Percentiles rank a stretch among this genome's conserved stretches.
Conservation (phyloP, 2,113 vertebrate genomes). For the Corvus hawaiiensis region DNA sequence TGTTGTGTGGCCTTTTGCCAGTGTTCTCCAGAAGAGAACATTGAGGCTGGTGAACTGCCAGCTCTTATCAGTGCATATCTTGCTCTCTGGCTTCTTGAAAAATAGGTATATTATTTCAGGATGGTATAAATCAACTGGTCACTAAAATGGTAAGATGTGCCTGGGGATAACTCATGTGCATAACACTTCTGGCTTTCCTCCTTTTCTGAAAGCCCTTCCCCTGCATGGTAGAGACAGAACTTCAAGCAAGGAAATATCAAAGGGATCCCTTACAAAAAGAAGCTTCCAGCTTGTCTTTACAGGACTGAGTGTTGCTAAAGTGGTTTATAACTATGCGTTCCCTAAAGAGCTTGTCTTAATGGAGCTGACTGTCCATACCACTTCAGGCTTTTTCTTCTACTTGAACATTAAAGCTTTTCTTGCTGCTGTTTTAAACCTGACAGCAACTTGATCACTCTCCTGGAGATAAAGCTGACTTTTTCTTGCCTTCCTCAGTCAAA, state of each 20-base stretch:
- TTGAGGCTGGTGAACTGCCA: background rate
- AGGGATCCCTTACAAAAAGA: background rate
- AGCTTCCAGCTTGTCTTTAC: background rate
- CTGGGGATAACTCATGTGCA: background rate
- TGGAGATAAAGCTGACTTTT: background rate
- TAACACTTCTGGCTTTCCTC: background rate
- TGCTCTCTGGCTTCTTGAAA: background rate
- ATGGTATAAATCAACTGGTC: constrained; percentile 39
- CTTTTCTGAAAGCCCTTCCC: background rate
- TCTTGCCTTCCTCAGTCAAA: background rate
- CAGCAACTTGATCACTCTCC: constrained; percentile 9
- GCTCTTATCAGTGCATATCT: background rate
- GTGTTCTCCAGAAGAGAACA: background rate
- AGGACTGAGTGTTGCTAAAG: background rate
- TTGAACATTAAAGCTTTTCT: background rate
- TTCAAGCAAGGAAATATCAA: constrained; percentile 5
- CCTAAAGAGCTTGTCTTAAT: constrained; percentile 22
- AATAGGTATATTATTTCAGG: constrained; percentile 24
- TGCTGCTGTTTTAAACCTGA: constrained; percentile 19
- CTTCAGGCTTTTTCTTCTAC: background rate
- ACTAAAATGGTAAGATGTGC: background rate
- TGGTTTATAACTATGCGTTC: background rate
- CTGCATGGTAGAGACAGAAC: background rate
- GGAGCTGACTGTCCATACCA: background rate
- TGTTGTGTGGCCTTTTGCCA: background rate